Base-by-base conservation (phyloP, 2,888 invertebrate species). In the Troglohyphantes excavatus region DNA sequence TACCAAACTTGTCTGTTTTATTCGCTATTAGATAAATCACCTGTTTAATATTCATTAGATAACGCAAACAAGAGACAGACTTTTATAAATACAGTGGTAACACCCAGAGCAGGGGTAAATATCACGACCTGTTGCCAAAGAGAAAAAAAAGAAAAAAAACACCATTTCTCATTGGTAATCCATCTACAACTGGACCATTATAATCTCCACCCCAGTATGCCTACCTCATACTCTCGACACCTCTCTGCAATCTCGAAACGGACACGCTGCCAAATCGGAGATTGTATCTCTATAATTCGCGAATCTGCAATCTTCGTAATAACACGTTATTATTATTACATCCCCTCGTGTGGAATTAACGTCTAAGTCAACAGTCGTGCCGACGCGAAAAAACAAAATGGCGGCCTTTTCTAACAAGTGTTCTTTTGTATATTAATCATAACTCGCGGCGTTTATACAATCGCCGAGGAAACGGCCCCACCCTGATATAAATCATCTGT, bases 391-490 rank as follows among this genome's bases (percentile, higher is more conserved):
- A 67, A 85, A 27, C 61, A 72, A 61, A 53, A 63, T 63, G 67
- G 46, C 61, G 39, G 23, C 3, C 21, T 17, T 13, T 17, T 29
- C 33, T 76, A 85, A 85, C 85, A 85, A 85, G 76, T 76, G 53
- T 68, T 78, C 70, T 53, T 72, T 85, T 82, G 76, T 76, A 85
- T 85, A 85, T 85, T 85, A 85, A 85, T 85, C 85, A 85, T 68
- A 53, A 85, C 67, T 68, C 65, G 6, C 59, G 76, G 85, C 76
- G 76, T 85, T 78, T 68, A 76, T 85, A 78, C 76, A 68, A 85
- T 85, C 72, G 72, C n/a, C n/a, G 17, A 53, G n/a, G 17, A 53
- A 53, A 59, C 26, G n/a, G 53, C 76, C 21, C 75, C 85, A 33
- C 85, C 75, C 63, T 26, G n/a, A n/a, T 13, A 85, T 85, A 85